Percentiles rank a stretch among this genome's conserved stretches.
Evolutionary conservation across 2,113 vertebrate genomes (phyloP).

Genomic region (Grammomys surdaster): DNA sequence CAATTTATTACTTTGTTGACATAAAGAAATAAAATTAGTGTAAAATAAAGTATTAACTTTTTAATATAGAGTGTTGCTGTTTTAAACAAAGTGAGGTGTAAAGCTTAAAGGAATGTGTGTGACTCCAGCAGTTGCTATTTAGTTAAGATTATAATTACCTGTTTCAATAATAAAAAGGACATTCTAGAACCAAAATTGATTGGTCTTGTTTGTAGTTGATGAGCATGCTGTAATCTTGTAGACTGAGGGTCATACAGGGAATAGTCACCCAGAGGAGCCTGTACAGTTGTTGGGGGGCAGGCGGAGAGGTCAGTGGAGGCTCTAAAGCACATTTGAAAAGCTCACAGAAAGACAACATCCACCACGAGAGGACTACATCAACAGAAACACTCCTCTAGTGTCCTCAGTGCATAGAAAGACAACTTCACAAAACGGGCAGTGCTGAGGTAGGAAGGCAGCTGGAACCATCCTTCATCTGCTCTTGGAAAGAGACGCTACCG

Average conservation of each 20-base stretch:
- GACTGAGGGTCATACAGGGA: not conserved
- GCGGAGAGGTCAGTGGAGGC: not conserved
- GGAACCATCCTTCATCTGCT: not conserved
- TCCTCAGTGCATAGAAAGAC: not conserved
- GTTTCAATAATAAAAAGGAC: conserved; percentile 54
- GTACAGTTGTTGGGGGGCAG: not conserved
- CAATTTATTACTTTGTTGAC: not conserved
- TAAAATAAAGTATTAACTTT: conserved; percentile 8
- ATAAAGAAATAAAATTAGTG: not conserved
- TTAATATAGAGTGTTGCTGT: conserved; percentile 59
- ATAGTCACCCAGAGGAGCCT: too few species aligned
- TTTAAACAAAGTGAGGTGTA: conserved; percentile 57
- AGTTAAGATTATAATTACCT: conserved; percentile 10
- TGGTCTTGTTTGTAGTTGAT: not conserved
- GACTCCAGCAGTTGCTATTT: conserved; percentile 51
- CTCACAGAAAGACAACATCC: not conserved
- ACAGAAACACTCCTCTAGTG: not conserved
- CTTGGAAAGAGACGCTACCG: not conserved
- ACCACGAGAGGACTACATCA: not conserved
- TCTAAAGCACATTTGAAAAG: not conserved
- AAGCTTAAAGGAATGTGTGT: conserved; percentile 67
- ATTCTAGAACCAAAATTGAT: conserved; percentile 43
- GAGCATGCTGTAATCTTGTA: not conserved
- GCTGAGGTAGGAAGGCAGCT: not conserved
- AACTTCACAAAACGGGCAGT: not conserved